Evolutionary conservation across 2,113 vertebrate genomes (phyloP), one percentile per base, ranked within the genome.

Genomic region (Echinops telfairi): DNA sequence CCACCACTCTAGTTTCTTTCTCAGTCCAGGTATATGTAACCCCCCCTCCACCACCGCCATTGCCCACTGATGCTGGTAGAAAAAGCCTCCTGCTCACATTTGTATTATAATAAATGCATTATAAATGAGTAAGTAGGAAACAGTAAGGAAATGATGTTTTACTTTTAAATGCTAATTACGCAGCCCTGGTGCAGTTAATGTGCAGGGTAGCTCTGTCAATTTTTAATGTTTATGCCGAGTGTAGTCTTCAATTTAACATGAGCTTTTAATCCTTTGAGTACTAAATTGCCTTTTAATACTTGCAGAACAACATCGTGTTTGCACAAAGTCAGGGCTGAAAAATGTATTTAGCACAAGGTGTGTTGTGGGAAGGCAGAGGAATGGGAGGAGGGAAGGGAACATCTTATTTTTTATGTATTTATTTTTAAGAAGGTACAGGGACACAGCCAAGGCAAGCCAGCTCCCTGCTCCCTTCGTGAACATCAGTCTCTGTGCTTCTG

Each of bases 171-270:
- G 98, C 98, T 98, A 98, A 98, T 98, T 98, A 98, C 92, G 97
- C 97, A 98, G 98, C 98, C 97, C 98, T 97, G 97, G 97, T 98
- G 97, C 98, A 98, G 98, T 99, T 99, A 99, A 99, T 99, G 98
- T 98, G 98, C 98, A 97, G 98, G 98, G 98, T 98, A 12, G 98
- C 98, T 98, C 98, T 98, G 98, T 99, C 98, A 99, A 99, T 99
- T 98, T 99, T 99, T 99, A 98, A 99, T 99, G 98, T 98, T 98
- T 98, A 98, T 98, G 98, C 98, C 98, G 98, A 99, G 98, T 99
- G 99, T 98, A 99, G 99, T 99, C 99, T 99, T 99, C 98, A 99
- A 99, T 99, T 99, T 99, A 99, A 99, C 99, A 99, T 99, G 98
- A 98, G 98, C 98, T 99, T 99, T 99, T 99, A 99, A 99, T 99